Conservation (phyloP, 1,140 invertebrate species). For the Drosophila sulfurigaster region DNA sequence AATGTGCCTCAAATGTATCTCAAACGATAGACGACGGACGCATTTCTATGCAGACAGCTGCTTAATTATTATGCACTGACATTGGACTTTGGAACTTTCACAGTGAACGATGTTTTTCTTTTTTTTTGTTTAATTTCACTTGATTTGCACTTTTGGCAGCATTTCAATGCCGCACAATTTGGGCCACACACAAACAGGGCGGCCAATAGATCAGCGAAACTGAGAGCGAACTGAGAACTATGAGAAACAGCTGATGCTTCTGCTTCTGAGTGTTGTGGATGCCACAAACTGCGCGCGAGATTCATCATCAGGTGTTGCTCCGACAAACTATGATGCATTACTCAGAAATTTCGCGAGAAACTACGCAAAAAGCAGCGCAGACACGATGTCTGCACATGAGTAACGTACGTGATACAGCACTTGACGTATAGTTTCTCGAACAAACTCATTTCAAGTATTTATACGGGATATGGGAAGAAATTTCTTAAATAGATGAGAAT, state of each 20-base stretch:
- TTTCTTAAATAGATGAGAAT: background rate
- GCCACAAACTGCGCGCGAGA: background rate
- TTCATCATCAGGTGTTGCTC: constrained; percentile 13
- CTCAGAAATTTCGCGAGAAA: constrained; percentile 28
- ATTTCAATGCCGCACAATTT: constrained; percentile 61
- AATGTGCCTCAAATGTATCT: constrained; percentile 38
- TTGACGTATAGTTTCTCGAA: constrained; percentile 4
- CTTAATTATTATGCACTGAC: constrained; percentile 46
- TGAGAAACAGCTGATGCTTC: constrained; percentile 1
- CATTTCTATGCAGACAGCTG: constrained; percentile 45
- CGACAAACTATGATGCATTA: constrained; percentile 14
- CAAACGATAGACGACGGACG: constrained; percentile 42
- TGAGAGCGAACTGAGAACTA: background rate
- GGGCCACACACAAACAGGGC: constrained; percentile 39
- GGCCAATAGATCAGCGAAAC: constrained; percentile 6
- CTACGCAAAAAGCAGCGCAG: constrained; percentile 34
- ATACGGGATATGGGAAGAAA: background rate
- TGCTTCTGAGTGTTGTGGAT: background rate
- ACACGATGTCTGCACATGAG: constrained; percentile 65
- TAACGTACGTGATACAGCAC: constrained; percentile 44
- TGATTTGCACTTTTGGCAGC: constrained; percentile 58
- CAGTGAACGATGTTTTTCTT: constrained; percentile 30
- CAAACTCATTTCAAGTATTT: background rate
- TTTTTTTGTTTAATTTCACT: constrained; percentile 28
- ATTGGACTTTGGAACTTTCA: constrained; percentile 70